phyloP scores from a whole-genome alignment of 2,113 vertebrate species.

The Myrmecophaga tridactyla region DNA sequence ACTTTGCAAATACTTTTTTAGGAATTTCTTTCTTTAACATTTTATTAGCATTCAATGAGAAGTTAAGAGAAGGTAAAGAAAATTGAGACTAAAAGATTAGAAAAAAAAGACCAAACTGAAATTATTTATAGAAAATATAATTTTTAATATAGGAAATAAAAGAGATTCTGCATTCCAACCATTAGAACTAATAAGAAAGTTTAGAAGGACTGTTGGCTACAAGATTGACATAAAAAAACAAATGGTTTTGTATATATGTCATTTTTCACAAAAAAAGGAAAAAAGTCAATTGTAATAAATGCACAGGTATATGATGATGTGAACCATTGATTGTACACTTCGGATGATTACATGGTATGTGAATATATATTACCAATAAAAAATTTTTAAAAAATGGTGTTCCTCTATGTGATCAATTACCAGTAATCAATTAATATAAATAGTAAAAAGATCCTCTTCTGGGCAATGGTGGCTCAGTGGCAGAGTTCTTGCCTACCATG shows the following conservation, averaged over 20 bases:
- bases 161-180: not conserved
- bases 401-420: not conserved
- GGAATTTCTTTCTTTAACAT: not conserved
- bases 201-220: not conserved
- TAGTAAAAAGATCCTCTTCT: not conserved
- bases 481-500: too few species aligned
- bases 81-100: constrained; percentile 4
- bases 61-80: constrained; percentile 6
- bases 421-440: not conserved
- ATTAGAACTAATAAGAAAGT: not conserved
- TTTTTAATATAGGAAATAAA: not conserved
- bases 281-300: too few species aligned
- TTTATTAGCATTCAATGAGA: not conserved
- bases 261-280: too few species aligned
- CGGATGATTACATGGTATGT: too few species aligned
- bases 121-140: not conserved
- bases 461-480: too few species aligned
- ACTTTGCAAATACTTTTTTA: too few species aligned
- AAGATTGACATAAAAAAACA: not conserved
- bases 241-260: too few species aligned
- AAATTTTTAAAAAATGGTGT: not conserved
- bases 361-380: too few species aligned
- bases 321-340: too few species aligned
- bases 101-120: not conserved
- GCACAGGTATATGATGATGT: too few species aligned